phyloP scores from a whole-genome alignment of 2,797 vertebrate species.

The Uromys caudimaculatus region DNA sequence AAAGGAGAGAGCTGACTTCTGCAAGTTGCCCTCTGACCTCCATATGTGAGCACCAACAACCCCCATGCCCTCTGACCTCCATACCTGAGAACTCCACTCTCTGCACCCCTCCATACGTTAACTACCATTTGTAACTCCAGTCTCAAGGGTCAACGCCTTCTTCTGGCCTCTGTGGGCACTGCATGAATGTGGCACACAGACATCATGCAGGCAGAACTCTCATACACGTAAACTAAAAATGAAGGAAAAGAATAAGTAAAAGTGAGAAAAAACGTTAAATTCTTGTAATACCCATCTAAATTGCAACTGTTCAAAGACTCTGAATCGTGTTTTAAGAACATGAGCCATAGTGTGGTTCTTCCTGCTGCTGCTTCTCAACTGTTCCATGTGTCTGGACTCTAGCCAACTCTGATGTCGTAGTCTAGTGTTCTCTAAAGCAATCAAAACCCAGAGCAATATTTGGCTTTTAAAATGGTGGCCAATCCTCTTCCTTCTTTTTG shows the following conservation, averaged over 20 bases:
- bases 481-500: neutral
- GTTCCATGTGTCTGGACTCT: neutral
- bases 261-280: neutral
- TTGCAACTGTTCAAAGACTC: neutral
- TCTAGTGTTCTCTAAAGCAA: constrained; percentile 55
- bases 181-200: neutral
- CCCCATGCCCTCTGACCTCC: neutral
- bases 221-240: neutral
- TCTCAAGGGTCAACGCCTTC: neutral
- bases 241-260: neutral
- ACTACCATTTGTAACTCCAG: neutral
- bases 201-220: neutral
- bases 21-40: neutral
- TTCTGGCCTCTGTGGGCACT: neutral
- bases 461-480: constrained; percentile 36
- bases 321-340: neutral
- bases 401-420: neutral
- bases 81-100: neutral
- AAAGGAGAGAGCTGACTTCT: neutral
- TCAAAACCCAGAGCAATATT: neutral
- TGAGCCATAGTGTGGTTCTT: neutral
- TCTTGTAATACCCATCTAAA: neutral
- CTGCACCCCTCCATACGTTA: neutral
- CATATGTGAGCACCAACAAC: neutral
- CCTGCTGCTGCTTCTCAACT: neutral